Evolutionary conservation across 2,797 vertebrate genomes (phyloP).

Genomic region (Pangasius djambal): DNA sequence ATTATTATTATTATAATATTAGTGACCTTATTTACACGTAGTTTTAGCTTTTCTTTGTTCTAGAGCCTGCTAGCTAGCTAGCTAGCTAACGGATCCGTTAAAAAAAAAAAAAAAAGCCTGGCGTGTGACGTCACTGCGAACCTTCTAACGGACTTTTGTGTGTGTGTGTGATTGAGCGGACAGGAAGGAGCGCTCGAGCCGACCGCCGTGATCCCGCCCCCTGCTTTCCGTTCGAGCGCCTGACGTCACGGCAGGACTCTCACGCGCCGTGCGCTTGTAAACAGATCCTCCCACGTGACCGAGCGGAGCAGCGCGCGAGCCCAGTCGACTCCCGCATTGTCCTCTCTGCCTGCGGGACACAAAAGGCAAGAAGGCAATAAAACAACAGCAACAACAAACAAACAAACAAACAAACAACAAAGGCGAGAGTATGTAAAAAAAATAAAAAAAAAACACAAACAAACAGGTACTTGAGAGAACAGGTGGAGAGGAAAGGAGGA

Average conservation of each 20-base stretch:
- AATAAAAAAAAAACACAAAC: not conserved
- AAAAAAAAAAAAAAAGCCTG: not conserved
- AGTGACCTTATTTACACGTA: not conserved
- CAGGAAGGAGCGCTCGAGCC: constrained; percentile 2
- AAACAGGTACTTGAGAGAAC: constrained; percentile 31
- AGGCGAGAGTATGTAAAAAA: not conserved
- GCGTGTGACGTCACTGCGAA: not conserved
- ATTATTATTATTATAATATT: not conserved
- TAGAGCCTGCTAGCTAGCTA: not conserved
- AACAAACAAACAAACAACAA: not conserved
- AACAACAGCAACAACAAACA: not conserved
- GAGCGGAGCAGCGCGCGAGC: constrained; percentile 65
- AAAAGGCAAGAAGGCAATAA: constrained; percentile 48
- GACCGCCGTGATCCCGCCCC: not conserved
- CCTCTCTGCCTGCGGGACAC: constrained; percentile 30
- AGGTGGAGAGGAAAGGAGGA: constrained; percentile 62
- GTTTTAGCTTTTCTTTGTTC: too few species aligned
- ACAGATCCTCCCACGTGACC: constrained; percentile 86
- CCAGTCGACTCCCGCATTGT: constrained; percentile 63
- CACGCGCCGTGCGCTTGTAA: constrained; percentile 78
- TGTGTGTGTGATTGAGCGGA: not conserved
- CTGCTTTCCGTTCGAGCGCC: constrained; percentile 60
- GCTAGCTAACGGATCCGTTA: not conserved
- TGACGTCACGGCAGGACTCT: constrained; percentile 60
- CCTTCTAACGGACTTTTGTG: not conserved